A percentile compares a stretch with the other conserved stretches of the same genome.
Evolutionary conservation across 2,888 invertebrate species (phyloP).

Genomic region (Hyposoter didymator): DNA sequence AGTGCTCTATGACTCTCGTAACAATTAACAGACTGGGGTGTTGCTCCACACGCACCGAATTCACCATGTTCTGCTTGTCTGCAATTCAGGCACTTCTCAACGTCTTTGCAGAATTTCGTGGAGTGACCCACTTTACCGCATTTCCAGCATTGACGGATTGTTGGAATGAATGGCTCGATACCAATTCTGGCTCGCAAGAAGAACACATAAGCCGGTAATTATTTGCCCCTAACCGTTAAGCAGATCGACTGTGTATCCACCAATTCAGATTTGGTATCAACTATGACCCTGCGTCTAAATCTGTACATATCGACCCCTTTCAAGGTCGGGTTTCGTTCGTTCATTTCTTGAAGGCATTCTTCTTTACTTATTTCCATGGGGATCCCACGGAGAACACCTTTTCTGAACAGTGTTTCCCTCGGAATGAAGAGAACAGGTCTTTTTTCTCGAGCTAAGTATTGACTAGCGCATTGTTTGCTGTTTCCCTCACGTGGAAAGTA

Average conservation of each 20-base stretch:
- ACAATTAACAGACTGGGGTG: neutral
- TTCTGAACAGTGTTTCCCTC: neutral
- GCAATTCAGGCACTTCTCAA: neutral
- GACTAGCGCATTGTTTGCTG: neutral
- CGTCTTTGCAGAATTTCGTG: constrained; percentile 6
- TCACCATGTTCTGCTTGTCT: neutral
- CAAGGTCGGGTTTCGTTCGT: neutral
- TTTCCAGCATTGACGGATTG: neutral
- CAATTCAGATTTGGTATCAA: neutral
- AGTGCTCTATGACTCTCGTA: neutral
- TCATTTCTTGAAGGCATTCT: neutral
- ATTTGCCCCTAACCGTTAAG: neutral
- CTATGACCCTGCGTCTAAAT: neutral
- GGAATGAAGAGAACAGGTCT: neutral
- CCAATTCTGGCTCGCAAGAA: neutral
- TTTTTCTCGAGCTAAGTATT: neutral
- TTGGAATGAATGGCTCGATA: neutral
- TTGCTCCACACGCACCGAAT: neutral
- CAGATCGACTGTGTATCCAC: neutral
- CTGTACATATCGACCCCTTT: neutral
- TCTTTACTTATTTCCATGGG: neutral
- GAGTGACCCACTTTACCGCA: neutral
- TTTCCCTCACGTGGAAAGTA: neutral
- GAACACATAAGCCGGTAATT: neutral
- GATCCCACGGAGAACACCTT: neutral